Evolutionary conservation across 2,888 invertebrate species (phyloP), one percentile per base, ranked within the genome.

Genomic region (Pachymerium ferrugineum): DNA sequence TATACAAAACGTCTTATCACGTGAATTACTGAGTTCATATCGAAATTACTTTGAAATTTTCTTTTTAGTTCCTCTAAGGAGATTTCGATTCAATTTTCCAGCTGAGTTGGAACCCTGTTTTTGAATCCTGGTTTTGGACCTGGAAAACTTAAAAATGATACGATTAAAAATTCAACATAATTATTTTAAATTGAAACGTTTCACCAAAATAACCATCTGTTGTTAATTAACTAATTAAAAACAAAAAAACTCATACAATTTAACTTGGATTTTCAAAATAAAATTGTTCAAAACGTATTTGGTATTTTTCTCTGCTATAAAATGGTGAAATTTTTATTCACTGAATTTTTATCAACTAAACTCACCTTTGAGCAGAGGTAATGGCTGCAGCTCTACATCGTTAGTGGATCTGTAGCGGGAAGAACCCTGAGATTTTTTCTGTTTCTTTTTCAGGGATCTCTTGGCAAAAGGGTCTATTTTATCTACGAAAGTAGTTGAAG

Each of bases 381-480:
- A 88, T 83, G 93, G 93, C 85, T 94, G 94, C 79, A 99, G 87
- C 85, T 99, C 98, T 80, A 97, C 94, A 85, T 97, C 97, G 86
- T 95, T 95, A 82, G 96, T 95, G 84, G 96, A 95, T 84, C 97
- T 91, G 86, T 98, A 99, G 81, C 98, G 90, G 78, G 98, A 98
- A 81, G 97, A 97, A 81, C 98, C 98, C 86, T 98, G 97, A 83
- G 97, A 96, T 86, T 95, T 94, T 88, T 95, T 97, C 83, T 94
- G 94, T 86, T 98, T 97, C 88, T 97, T 95, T 87, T 96, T 95
- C 81, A 96, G 86, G 81, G 97, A 97, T 84, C 96, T 90, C 88
- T 97, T 98, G 81, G 94, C 93, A 86, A 98, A 98, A 82, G 98
- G 98, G 88, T 98, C 98, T 87, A 98, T 97, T 86, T 97, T 93